These are phyloP conservation scores for Epirrhoe tristata DNA, from an alignment of 2,888 invertebrate genomes.

Conservation along the genomic window DNA sequence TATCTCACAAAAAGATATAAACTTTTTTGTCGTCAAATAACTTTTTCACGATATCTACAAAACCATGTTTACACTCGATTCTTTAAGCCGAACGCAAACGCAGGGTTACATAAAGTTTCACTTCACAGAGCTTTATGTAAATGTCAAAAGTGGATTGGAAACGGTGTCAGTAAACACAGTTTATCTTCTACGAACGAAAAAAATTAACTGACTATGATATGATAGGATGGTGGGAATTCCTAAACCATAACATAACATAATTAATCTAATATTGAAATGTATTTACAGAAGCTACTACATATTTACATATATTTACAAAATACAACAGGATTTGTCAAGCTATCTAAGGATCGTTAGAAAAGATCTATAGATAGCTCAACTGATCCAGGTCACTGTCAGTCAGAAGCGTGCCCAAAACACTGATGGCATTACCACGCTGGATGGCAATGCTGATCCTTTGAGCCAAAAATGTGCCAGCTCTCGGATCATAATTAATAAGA, in stretches of 20 bases:
- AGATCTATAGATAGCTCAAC: too few relatives aligned
- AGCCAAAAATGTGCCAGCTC: too few relatives aligned
- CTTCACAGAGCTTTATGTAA: constrained; percentile 37
- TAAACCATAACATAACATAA: neutral
- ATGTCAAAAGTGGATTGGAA: constrained; percentile 36
- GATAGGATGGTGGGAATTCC: neutral
- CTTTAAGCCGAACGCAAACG: constrained; percentile 35
- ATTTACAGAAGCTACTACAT: too few relatives aligned
- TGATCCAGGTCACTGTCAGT: too few relatives aligned
- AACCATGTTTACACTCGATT: constrained; percentile 16
- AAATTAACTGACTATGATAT: neutral
- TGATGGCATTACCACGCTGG: too few relatives aligned
- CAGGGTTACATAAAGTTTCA: constrained; percentile 33
- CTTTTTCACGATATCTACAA: constrained; percentile 28
- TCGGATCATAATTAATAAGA: too few relatives aligned
- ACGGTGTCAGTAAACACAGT: constrained; percentile 22
- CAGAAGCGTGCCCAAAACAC: too few relatives aligned
- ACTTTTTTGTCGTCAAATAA: constrained; percentile 7
- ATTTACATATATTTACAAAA: too few relatives aligned
- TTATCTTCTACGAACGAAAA: neutral
- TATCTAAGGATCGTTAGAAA: too few relatives aligned
- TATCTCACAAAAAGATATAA: constrained; percentile 14
- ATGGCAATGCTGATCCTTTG: too few relatives aligned
- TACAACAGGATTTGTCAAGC: too few relatives aligned
- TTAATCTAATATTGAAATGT: too few relatives aligned